phyloP scores from a whole-genome alignment of 2,797 vertebrate species.

The Pseudochirops cupreus region DNA sequence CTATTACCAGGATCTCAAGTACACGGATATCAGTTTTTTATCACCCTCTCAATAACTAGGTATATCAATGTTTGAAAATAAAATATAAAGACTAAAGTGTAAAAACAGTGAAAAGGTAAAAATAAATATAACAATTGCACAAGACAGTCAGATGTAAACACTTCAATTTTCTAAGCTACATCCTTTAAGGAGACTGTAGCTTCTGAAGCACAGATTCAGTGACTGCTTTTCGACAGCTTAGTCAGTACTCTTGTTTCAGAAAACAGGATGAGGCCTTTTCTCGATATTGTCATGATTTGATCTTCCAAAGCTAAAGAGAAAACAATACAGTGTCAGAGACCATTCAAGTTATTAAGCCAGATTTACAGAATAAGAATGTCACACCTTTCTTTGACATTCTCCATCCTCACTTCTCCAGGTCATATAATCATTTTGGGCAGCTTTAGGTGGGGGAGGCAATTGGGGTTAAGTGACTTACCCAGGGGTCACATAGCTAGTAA shows the following conservation, averaged over 20 bases:
- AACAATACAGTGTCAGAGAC: constrained; percentile 5
- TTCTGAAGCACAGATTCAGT: constrained; percentile 82
- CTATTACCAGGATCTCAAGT: constrained; percentile 81
- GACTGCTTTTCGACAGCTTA: constrained; percentile 83
- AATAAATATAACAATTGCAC: constrained; percentile 98
- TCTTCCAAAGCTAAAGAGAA: constrained; percentile 95
- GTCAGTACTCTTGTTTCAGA: constrained; percentile 76
- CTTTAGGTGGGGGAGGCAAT: no score
- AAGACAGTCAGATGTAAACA: constrained; percentile 91
- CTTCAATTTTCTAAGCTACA: constrained; percentile 84
- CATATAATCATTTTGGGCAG: neutral
- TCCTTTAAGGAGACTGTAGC: constrained; percentile 80
- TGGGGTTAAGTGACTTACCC: neutral
- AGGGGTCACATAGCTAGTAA: neutral
- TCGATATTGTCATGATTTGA: constrained; percentile 93
- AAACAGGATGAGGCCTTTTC: constrained; percentile 77
- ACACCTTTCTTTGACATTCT: neutral
- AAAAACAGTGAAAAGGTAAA: constrained; percentile 92
- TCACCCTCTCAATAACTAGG: constrained; percentile 82
- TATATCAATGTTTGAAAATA: constrained; percentile 86
- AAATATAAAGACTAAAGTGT: constrained; percentile 86
- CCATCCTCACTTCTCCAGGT: constrained; percentile 4
- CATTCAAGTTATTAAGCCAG: neutral
- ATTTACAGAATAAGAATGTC: neutral
- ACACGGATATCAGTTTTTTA: constrained; percentile 77